A percentile compares a stretch with the other conserved stretches of the same genome.
These are phyloP conservation scores for Latrodectus hesperus DNA, from an alignment of 2,888 invertebrate species.

Conservation along the genomic window DNA sequence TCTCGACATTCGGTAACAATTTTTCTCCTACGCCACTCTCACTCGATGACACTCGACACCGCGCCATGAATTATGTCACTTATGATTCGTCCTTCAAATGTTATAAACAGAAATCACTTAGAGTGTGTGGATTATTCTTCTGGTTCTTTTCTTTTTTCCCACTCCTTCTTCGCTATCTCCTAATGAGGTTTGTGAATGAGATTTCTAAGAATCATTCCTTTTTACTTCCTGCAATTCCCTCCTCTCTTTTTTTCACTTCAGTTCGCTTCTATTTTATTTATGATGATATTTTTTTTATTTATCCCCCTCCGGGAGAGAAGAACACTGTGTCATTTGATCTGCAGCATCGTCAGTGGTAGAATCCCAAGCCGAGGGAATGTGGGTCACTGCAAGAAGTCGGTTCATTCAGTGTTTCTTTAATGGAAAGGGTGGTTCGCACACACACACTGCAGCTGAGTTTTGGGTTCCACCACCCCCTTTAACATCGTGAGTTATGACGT, in stretches of 20 bases:
- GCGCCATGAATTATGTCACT: constrained; percentile 33
- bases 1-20: too few relatives aligned
- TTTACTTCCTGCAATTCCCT: neutral
- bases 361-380: too few relatives aligned
- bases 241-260: neutral
- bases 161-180: neutral
- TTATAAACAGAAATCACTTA: neutral
- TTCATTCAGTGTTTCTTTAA: too few relatives aligned
- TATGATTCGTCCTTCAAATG: neutral
- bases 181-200: constrained; percentile 3
- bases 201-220: neutral
- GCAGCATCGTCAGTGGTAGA: too few relatives aligned
- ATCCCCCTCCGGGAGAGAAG: neutral
- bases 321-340: too few relatives aligned
- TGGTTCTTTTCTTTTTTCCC: neutral
- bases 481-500: too few relatives aligned
- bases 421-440: too few relatives aligned
- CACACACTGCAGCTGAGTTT: too few relatives aligned
- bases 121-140: neutral
- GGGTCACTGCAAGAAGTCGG: too few relatives aligned
- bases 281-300: neutral
- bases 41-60: constrained; percentile 28
- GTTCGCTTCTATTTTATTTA: neutral
- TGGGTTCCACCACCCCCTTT: too few relatives aligned
- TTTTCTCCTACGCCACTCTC: too few relatives aligned